Evolutionary conservation across 2,888 invertebrate genomes (phyloP).

Genomic region (Plagiodera versicolora): DNA sequence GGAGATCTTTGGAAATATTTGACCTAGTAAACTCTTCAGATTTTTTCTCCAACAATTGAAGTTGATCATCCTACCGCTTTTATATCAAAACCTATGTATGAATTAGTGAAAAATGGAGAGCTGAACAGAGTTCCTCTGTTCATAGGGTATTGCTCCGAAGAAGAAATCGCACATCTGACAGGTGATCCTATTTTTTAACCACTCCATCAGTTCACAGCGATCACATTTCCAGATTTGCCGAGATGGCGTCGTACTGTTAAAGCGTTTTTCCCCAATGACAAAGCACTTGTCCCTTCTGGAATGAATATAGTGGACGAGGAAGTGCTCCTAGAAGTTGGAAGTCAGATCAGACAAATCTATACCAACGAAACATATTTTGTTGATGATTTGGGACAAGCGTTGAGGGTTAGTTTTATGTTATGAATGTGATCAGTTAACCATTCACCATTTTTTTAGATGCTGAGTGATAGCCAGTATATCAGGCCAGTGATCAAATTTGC

Average conservation of each 20-base stretch:
- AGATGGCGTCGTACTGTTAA: background rate
- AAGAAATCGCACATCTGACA: slow-evolving; percentile 15
- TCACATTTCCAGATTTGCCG: background rate
- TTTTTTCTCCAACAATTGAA: slow-evolving; percentile 30
- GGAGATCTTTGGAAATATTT: background rate
- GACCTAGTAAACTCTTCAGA: slow-evolving; percentile 13
- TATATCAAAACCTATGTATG: slow-evolving; percentile 26
- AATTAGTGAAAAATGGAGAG: slow-evolving; percentile 18
- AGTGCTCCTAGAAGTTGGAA: slow-evolving; percentile 16
- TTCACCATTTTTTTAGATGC: slow-evolving; percentile 23
- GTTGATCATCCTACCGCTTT: slow-evolving; percentile 20
- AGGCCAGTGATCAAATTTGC: slow-evolving; percentile 29
- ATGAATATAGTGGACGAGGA: slow-evolving; percentile 23
- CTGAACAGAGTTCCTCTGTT: slow-evolving; percentile 31
- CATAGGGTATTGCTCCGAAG: slow-evolving; percentile 32
- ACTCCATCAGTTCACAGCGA: background rate
- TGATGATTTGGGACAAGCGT: slow-evolving; percentile 23
- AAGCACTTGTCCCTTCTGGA: slow-evolving; percentile 21
- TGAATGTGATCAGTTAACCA: background rate
- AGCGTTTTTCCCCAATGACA: slow-evolving; percentile 13
- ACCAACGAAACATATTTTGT: slow-evolving; percentile 20
- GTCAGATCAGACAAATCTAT: slow-evolving; percentile 29
- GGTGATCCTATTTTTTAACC: slow-evolving; percentile 4
- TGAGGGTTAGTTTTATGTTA: slow-evolving; percentile 21
- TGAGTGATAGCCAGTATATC: slow-evolving; percentile 28